phyloP scores from a whole-genome alignment of 1,140 invertebrate species.

The Heliconius melpomene region DNA sequence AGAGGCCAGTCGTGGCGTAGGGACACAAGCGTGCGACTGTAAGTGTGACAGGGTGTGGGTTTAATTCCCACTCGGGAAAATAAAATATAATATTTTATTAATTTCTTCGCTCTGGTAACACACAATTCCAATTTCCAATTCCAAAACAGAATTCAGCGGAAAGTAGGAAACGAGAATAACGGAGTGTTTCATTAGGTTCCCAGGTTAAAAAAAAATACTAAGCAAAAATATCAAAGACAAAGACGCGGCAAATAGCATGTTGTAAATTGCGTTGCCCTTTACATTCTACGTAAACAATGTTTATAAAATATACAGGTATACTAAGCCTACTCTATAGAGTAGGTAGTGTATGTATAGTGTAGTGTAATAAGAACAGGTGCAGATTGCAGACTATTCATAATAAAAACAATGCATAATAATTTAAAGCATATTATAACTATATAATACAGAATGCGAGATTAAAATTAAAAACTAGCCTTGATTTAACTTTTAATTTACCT shows the following conservation, averaged over 20 bases:
- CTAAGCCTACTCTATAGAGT: not conserved
- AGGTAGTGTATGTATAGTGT: not conserved
- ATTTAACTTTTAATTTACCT: not conserved
- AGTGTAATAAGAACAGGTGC: conserved; percentile 11
- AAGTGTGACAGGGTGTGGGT: too few species aligned
- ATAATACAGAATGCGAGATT: not conserved
- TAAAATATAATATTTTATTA: too few species aligned
- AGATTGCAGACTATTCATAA: conserved; percentile 2
- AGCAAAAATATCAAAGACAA: not conserved
- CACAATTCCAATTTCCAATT: too few species aligned
- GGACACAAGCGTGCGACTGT: too few species aligned
- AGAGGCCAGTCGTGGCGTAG: too few species aligned
- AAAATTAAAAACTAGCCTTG: not conserved
- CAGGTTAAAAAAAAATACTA: too few species aligned
- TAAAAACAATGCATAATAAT: not conserved
- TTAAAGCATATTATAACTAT: not conserved
- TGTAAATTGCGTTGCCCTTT: not conserved
- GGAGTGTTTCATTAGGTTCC: too few species aligned
- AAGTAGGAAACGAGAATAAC: too few species aligned
- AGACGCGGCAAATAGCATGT: not conserved
- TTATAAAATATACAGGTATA: not conserved
- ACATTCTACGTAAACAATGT: not conserved
- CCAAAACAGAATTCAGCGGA: too few species aligned
- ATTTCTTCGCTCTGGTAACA: too few species aligned
- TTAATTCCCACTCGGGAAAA: too few species aligned